A percentile compares a stretch with the other conserved stretches of the same genome.
Evolutionary conservation across 2,888 invertebrate species (phyloP).

Genomic region (Dryococelus australis): DNA sequence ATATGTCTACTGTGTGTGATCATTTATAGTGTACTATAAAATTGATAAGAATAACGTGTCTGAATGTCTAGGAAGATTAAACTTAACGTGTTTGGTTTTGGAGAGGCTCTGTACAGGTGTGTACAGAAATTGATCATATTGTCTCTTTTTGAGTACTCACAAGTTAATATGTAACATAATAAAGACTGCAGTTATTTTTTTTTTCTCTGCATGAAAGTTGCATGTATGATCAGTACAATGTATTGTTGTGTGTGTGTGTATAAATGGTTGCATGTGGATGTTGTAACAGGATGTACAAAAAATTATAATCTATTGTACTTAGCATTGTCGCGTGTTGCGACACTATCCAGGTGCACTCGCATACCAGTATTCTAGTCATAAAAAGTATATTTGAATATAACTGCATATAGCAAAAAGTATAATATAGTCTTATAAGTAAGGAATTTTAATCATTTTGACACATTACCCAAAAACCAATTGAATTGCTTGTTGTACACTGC

Average conservation of each 20-base stretch:
- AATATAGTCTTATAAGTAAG: not conserved
- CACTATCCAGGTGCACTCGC: constrained; percentile 10
- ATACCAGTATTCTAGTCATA: constrained; percentile 16
- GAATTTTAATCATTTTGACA: constrained; percentile 4
- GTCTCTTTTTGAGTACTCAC: not conserved
- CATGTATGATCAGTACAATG: not conserved
- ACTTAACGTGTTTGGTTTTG: not conserved
- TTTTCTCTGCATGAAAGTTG: not conserved
- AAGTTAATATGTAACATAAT: not conserved
- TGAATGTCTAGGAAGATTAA: not conserved
- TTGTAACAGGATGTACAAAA: constrained; percentile 13
- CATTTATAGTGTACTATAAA: not conserved
- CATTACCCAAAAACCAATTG: not conserved
- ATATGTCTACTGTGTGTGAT: not conserved
- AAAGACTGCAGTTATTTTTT: constrained; percentile 3
- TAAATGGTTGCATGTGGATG: not conserved
- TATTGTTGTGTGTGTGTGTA: not conserved
- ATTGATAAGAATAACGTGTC: not conserved
- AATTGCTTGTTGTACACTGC: constrained; percentile 1
- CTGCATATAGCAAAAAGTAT: constrained; percentile 10
- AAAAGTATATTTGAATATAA: constrained; percentile 16
- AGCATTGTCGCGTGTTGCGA: not conserved
- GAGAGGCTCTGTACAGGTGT: not conserved
- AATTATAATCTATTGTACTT: constrained; percentile 11
- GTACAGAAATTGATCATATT: constrained; percentile 5